Conservation (phyloP, 1,140 invertebrate species). For the Dendrolimus punctatus region DNA sequence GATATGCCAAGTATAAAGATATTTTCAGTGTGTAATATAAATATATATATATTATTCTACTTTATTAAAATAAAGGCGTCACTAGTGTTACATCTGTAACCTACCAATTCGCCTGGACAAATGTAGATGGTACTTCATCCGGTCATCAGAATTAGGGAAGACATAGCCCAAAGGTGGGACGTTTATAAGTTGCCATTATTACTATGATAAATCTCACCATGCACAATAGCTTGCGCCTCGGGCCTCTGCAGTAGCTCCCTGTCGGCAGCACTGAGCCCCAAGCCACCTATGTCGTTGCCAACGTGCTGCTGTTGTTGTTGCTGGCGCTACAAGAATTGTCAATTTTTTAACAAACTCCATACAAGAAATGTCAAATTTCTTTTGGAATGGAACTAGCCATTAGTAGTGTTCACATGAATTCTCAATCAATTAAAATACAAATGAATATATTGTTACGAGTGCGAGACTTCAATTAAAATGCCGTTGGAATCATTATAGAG, state of each 20-base stretch:
- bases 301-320: constrained; percentile 28
- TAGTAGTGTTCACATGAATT: background rate
- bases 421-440: background rate
- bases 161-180: no score
- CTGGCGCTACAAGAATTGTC: constrained; percentile 1
- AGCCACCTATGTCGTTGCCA: constrained; percentile 23
- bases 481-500: no score
- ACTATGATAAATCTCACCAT: constrained; percentile 58
- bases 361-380: no score
- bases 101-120: background rate
- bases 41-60: no score
- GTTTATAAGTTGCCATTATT: no score
- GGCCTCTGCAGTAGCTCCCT: constrained; percentile 79
- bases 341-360: background rate
- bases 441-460: no score
- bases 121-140: background rate
- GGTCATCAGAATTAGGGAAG: no score
- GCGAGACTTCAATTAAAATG: no score
- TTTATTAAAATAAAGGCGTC: no score
- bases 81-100: no score
- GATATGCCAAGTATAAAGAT: no score
- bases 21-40: no score
- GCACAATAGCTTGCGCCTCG: constrained; percentile 82
- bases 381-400: background rate
- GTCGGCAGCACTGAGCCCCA: constrained; percentile 25